Evolutionary conservation across 2,888 invertebrate genomes (phyloP).

Genomic region (Amitus sp.): DNA sequence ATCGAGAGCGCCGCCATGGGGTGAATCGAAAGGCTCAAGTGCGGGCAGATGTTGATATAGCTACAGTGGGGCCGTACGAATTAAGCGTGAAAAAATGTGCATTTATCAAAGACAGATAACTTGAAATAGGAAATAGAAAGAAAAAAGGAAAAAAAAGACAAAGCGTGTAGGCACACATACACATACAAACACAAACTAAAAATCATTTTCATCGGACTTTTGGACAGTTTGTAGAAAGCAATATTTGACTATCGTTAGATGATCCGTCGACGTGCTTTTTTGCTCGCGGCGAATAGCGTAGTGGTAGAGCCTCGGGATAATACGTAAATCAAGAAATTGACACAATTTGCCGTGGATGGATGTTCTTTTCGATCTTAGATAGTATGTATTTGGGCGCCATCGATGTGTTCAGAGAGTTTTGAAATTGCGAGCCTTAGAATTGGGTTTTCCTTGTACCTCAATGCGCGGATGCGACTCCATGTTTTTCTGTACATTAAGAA

Average conservation of each 20-base stretch:
- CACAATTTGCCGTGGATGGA: constrained; percentile 61
- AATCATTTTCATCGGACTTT: constrained; percentile 60
- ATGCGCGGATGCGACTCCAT: too few species aligned
- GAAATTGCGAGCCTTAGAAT: constrained; percentile 51
- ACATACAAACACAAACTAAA: too few species aligned
- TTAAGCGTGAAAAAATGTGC: too few species aligned
- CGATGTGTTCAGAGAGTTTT: constrained; percentile 69
- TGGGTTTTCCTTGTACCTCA: constrained; percentile 53
- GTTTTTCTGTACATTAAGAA: too few species aligned
- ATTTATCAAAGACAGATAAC: too few species aligned
- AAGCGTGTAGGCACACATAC: constrained; percentile 59
- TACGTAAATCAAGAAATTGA: constrained; percentile 58
- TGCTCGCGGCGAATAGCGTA: constrained; percentile 56
- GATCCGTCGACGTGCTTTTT: constrained; percentile 55
- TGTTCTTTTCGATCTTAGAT: constrained; percentile 65
- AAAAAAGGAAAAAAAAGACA: constrained; percentile 38
- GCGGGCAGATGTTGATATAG: too few species aligned
- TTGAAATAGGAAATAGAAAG: constrained; percentile 51
- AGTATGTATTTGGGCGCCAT: constrained; percentile 70
- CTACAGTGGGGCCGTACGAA: too few species aligned
- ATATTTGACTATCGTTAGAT: constrained; percentile 64
- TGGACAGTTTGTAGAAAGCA: constrained; percentile 61
- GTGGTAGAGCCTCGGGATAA: constrained; percentile 52
- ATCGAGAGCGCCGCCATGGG: too few species aligned
- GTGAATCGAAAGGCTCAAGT: too few species aligned